Evolutionary conservation across 2,888 invertebrate genomes (phyloP), one percentile per base, ranked within the genome.

Genomic region (Nemapogon koenigi): DNA sequence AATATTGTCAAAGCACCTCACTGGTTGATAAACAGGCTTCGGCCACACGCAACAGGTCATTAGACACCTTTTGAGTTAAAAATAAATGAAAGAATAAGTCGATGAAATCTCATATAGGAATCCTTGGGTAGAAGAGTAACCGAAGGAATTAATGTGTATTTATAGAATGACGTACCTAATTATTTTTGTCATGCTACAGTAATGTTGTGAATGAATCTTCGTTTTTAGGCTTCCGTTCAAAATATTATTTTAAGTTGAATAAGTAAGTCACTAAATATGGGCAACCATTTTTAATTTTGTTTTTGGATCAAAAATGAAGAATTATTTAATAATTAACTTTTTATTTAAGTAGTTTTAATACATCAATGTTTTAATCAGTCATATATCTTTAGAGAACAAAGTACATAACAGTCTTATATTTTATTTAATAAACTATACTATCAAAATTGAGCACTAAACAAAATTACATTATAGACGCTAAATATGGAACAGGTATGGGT

Each of bases 1-100:
- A 73, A 72, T 72, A 75, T 70, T 72, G 70, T 71, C 75, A 67
- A 69, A 64, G 64, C 63, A 53, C 62, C 66, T 61, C 66, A 59
- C 59, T 62, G 62, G 57, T 57, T 70, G 70, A 73, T 76, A 76
- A 76, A 73, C 73, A 70, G 69, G 70, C 63, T 68, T 14, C 56
- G 76, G 63, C 76, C 76, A 75, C 76, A 73, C 76, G 63, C 76
- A 71, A 62, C 62, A 65, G 60, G 70, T 73, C 75, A 75, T 76
- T 76, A 75, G 75, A 76, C 76, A 75, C 76, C 73, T 73, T 66
- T 62, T 62, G 49, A 53, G 62, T 63, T 60, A 72, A 75, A n/a
- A 73, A 76, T 76, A 78, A 78, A 76, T 75, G 71, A 71, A 73
- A 71, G 59, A 62, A 70, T 71, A 76, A 72, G 69, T 75, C 37